A percentile compares a stretch with the other conserved stretches of the same genome.
Conservation (phyloP, 1,140 invertebrate genomes). For the Tetramorium simillimum region DNA sequence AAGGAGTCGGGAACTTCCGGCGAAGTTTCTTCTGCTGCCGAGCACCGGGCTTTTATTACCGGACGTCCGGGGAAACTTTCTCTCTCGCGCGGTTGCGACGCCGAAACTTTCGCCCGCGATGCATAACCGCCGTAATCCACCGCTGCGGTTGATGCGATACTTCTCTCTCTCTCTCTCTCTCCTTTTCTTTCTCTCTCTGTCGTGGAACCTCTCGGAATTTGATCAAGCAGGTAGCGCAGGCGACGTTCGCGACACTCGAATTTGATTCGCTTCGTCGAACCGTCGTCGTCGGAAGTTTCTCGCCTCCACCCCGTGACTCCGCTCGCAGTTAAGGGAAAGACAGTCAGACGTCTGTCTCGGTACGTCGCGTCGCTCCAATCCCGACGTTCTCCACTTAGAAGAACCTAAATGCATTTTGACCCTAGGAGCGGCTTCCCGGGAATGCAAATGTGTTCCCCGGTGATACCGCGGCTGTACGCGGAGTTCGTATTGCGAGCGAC, state of each 20-base stretch:
- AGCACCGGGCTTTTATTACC: conserved; percentile 28
- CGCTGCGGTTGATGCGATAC: not conserved
- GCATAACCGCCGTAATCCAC: not conserved
- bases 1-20: conserved; percentile 35
- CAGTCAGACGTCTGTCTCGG: conserved; percentile 66
- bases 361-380: conserved; percentile 6
- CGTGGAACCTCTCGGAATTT: conserved; percentile 36
- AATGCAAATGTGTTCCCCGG: conserved; percentile 36
- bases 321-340: conserved; percentile 80
- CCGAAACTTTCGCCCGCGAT: conserved; percentile 27
- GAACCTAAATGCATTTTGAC: conserved; percentile 35
- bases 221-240: conserved; percentile 36
- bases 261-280: conserved; percentile 34
- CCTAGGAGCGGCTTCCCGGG: not conserved
- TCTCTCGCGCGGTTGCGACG: conserved; percentile 4
- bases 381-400: not conserved
- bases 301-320: not conserved
- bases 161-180: not conserved
- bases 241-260: not conserved
- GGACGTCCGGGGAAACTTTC: conserved; percentile 30
- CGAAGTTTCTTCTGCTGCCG: not conserved
- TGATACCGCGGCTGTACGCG: conserved; percentile 10
- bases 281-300: not conserved
- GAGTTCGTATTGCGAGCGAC: conserved; percentile 16
- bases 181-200: not conserved